phyloP scores from a whole-genome alignment of 2,797 vertebrate genomes.

The Chanos chanos region DNA sequence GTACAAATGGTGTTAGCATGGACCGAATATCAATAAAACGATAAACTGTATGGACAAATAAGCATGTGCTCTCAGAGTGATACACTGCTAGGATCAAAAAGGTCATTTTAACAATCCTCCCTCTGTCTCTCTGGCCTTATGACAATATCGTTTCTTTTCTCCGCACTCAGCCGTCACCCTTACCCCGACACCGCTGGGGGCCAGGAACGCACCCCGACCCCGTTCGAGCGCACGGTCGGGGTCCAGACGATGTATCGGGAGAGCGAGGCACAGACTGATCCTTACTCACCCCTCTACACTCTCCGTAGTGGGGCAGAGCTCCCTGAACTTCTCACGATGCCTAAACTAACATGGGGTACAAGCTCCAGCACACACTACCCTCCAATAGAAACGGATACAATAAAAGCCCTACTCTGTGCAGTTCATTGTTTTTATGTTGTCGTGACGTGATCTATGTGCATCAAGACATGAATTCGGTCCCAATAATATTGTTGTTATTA shows the following conservation, averaged over 20 bases:
- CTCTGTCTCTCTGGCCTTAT: not conserved
- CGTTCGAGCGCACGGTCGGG: slow-evolving; percentile 67
- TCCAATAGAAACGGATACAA: too few relatives aligned
- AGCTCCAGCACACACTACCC: too few relatives aligned
- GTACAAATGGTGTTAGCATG: not conserved
- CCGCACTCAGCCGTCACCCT: slow-evolving; percentile 58
- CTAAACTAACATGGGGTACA: slow-evolving; percentile 86
- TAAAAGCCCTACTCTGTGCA: too few relatives aligned
- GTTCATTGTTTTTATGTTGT: too few relatives aligned
- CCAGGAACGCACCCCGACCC: slow-evolving; percentile 22
- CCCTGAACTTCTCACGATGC: slow-evolving; percentile 85
- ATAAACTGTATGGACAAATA: too few relatives aligned
- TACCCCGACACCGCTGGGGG: not conserved
- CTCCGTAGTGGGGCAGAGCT: slow-evolving; percentile 70
- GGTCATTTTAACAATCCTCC: too few relatives aligned
- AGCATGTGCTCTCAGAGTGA: too few relatives aligned
- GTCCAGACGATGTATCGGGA: slow-evolving; percentile 96
- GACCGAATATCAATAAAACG: not conserved
- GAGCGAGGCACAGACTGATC: slow-evolving; percentile 90
- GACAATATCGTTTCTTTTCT: too few relatives aligned
- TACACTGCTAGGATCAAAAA: too few relatives aligned
- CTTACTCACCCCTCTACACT: slow-evolving; percentile 83
- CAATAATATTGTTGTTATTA: too few relatives aligned
- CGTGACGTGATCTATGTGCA: too few relatives aligned
- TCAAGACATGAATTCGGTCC: too few relatives aligned